Base-by-base conservation (phyloP, 2,888 invertebrate genomes). In the Pachymerium ferrugineum region DNA sequence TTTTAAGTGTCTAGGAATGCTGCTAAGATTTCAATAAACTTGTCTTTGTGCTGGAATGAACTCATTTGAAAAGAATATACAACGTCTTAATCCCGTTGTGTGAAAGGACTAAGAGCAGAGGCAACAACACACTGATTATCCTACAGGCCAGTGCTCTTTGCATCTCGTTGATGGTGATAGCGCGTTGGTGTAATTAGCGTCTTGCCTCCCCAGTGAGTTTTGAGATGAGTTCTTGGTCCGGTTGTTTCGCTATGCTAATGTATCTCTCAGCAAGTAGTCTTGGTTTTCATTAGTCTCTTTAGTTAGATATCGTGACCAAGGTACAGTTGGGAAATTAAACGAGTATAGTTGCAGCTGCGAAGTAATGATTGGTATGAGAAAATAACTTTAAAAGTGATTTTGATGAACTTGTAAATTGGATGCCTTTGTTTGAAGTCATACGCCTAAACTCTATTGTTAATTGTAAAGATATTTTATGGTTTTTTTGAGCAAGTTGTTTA, bases 211-310 rank as follows among this genome's bases (percentile, higher is more conserved):
- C 12, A 62, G 62, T 28, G 62, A 62, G 28, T 62, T 62, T 62
- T 28, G 62, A 62, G 62, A 62, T 62, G 62, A 62, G 62, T 62
- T 62, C 62, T 62, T 62, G 62, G 62, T 62, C 62, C 62, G 62
- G 62, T 62, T 62, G 62, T 62, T 62, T 62, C 62, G 25, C 38
- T 62, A 62, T 62, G 62, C 28, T 62, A 62, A 62, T 62, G 62
- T 28, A 25, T 62, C 25, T 62, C 62, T 22, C 62, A 62, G 62
- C 62, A 62, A 62, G 62, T 62, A 62, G 62, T 62, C 62, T 62
- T 62, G 62, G 62, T 62, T 62, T 62, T 62, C 62, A 62, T 62
- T 62, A 62, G 62, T 62, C 62, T 28, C 25, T 62, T 62, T 62
- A 62, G 12, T 62, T 38, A 16, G n/a, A n/a, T n/a, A n/a, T 16